A percentile compares a stretch with the other conserved stretches of the same genome.
phyloP scores from a whole-genome alignment of 1,140 invertebrate species.

The Manduca sexta region DNA sequence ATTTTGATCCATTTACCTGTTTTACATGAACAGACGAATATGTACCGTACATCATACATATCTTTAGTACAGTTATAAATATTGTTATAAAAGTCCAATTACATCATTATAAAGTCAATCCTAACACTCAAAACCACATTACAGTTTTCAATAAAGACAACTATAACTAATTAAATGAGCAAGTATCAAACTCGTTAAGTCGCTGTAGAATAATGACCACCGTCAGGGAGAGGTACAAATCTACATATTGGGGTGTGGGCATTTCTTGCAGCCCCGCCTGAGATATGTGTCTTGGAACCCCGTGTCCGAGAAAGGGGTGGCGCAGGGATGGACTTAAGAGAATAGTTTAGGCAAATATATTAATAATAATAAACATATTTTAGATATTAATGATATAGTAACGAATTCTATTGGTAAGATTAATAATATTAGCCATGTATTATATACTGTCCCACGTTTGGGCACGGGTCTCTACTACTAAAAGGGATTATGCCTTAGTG shows the following conservation, averaged over 20 bases:
- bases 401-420: too few species aligned
- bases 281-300: slow-evolving; percentile 65
- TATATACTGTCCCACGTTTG: too few species aligned
- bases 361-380: too few species aligned
- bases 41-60: too few species aligned
- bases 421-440: too few species aligned
- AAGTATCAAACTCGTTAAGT: slow-evolving; percentile 30
- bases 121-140: too few species aligned
- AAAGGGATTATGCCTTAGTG: too few species aligned
- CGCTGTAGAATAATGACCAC: slow-evolving; percentile 59
- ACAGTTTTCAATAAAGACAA: neutral
- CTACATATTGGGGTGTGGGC: slow-evolving; percentile 67
- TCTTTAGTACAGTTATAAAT: too few species aligned
- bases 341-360: slow-evolving; percentile 4
- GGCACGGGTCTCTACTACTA: too few species aligned
- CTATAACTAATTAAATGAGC: neutral
- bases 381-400: too few species aligned
- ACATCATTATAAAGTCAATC: neutral
- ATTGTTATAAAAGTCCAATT: neutral
- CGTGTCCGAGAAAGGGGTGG: slow-evolving; percentile 57
- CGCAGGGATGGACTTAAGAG: slow-evolving; percentile 32
- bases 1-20: too few species aligned
- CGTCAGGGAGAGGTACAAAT: slow-evolving; percentile 49
- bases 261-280: slow-evolving; percentile 69
- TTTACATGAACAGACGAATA: too few species aligned